Base-by-base conservation (phyloP, 1,140 invertebrate species). In the Idris sp. region DNA sequence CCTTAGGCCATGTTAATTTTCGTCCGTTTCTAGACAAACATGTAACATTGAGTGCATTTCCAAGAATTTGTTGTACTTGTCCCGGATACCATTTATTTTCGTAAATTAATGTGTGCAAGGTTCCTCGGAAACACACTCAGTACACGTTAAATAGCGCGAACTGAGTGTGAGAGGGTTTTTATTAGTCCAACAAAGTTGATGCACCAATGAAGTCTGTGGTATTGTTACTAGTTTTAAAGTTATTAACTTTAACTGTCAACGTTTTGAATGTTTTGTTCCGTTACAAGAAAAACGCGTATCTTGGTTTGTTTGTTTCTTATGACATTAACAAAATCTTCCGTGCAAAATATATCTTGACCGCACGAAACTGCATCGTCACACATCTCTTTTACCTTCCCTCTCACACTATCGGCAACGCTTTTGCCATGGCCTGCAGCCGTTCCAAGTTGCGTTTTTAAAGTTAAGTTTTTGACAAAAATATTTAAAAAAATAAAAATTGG, bases 401-500 rank as follows among this genome's bases (percentile, higher is more conserved):
- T 15, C 1, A 48, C 19, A 2, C 44, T 19, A 33, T 48, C 28
- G 14, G 26, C 28, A 26, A 15, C 18, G 7, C 48, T 53, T 53
- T 53, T 53, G 10, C 48, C 15, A 8, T 54, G 19, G 0, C 49
- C 35, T 18, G 35, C 8, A 15, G 19, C 22, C 13, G 18, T 40
- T 54, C 35, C 35, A 54, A 4, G 22, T 40, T 10, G 35, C 25
- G 16, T 16, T 8, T 11, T 25, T 4, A 4, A 36, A n/a, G 7
- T 25, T 0, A n/a, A 51, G 6, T 3, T 33, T 25, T 22, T 36
- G 11, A 26, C 31, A 51, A 38, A 51, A 51, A 31, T 10, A 11
- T 15, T 51, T 14, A 3, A 54, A 40, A 4, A 54, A 25, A 31
- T 22, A 38, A 13, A 35, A 51, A 8, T 40, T 54, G 0, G 25